Evolutionary conservation across 2,797 vertebrate species (phyloP).

Genomic region (Tiaroga cobitis): DNA sequence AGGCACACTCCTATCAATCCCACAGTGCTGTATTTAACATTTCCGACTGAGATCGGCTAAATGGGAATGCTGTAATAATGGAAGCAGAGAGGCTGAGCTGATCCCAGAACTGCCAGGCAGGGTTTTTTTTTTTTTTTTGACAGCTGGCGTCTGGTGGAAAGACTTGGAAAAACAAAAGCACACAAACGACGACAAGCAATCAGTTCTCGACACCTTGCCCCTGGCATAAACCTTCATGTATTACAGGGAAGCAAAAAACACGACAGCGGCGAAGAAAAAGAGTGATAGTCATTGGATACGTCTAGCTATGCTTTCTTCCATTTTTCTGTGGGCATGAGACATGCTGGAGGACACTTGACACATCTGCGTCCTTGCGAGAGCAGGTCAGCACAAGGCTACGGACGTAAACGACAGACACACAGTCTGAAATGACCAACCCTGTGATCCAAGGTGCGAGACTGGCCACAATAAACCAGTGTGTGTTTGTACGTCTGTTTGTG

Average conservation of each 20-base stretch:
- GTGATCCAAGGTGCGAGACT: not conserved
- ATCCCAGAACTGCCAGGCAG: slow-evolving; percentile 16
- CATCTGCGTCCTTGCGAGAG: slow-evolving; percentile 49
- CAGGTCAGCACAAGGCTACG: slow-evolving; percentile 22
- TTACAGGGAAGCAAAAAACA: slow-evolving; percentile 43
- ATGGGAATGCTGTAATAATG: slow-evolving; percentile 1
- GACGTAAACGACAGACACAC: slow-evolving; percentile 8
- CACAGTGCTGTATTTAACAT: slow-evolving; percentile 19
- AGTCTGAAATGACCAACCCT: not conserved
- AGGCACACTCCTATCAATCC: not conserved
- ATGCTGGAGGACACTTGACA: slow-evolving; percentile 50
- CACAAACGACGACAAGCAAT: slow-evolving; percentile 53
- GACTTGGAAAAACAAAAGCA: slow-evolving; percentile 41
- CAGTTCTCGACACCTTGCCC: slow-evolving; percentile 55
- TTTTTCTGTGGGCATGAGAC: slow-evolving; percentile 36
- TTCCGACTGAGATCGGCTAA: not conserved
- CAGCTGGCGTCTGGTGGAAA: slow-evolving; percentile 38
- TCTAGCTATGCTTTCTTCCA: slow-evolving; percentile 35
- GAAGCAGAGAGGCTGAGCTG: not conserved
- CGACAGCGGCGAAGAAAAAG: slow-evolving; percentile 33
- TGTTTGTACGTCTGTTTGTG: slow-evolving; percentile 20
- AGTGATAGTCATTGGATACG: slow-evolving; percentile 37
- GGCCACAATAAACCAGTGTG: not conserved
- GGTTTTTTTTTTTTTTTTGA: slow-evolving; percentile 22
- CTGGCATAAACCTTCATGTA: slow-evolving; percentile 51